Base-by-base conservation (phyloP, 1,140 invertebrate genomes). In the Theocolax elegans region DNA sequence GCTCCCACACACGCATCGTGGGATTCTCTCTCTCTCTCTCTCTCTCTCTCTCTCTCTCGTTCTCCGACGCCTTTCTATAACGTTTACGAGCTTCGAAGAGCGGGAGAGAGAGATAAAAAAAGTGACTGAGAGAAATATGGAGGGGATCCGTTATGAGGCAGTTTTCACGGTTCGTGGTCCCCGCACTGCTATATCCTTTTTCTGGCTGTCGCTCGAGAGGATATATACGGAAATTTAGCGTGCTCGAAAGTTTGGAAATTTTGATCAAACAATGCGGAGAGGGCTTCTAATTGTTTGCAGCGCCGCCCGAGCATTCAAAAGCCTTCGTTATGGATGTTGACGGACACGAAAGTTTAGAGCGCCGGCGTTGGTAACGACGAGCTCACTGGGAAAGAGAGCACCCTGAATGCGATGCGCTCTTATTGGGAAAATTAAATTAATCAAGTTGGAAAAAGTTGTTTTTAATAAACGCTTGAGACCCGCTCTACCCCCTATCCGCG, bases 271-370 rank as follows among this genome's bases (percentile, higher is more conserved):
- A 69, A 62, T 54, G 56, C 51, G 25, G 23, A 23, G n/a, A 49
- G 42, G 51, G 56, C 29, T 51, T 42, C 48, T 60, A 68, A 60
- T 68, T 68, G 56, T 68, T 35, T 19, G 19, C 25, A n/a, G 40
- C 44, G 21, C 35, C 40, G 17, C 2, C 10, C 21, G 40, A 15
- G 13, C 42, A 59, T 48, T 67, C 54, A 59, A 59, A 67, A 46
- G 54, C 31, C 29, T 68, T 60, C 31, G 66, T 68, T 68, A 60
- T 53, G 66, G 54, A 54, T 54, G 66, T 25, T 51, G 56, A 60
- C 58, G 31, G 56, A 53, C 56, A 17, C 21, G 58, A 42, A 67
- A 60, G 66, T 68, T 60, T 49, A 21, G n/a, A 25, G 51, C 12
- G 10, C 8, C 23, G 23, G 12, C 8, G 40, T 10, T 23, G 21